These are phyloP conservation scores for Coptodon rendalli DNA, from an alignment of 2,113 vertebrate genomes.

Conservation along the genomic window DNA sequence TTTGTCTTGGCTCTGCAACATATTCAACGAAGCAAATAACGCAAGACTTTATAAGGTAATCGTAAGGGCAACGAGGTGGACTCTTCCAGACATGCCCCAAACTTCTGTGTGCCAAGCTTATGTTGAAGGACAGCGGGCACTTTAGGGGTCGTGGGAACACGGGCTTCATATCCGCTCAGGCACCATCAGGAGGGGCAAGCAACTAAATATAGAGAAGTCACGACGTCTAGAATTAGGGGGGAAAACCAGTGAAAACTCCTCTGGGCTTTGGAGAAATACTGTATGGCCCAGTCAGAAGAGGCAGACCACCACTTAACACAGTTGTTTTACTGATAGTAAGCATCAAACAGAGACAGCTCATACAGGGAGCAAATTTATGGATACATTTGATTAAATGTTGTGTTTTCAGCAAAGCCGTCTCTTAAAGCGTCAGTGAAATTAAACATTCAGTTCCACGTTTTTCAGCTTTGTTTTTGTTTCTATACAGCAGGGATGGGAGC, in stretches of 20 bases:
- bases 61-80: conserved; percentile 48
- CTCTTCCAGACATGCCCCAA: conserved; percentile 56
- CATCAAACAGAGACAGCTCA: background rate
- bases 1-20: conserved; percentile 8
- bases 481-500: background rate
- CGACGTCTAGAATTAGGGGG: conserved; percentile 56
- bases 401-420: background rate
- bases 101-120: conserved; percentile 64
- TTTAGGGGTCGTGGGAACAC: conserved; percentile 81
- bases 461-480: background rate
- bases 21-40: background rate
- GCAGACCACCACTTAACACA: background rate
- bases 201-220: conserved; percentile 78
- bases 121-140: conserved; percentile 52
- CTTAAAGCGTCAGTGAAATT: background rate
- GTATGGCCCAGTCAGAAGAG: background rate
- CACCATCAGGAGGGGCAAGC: conserved; percentile 69
- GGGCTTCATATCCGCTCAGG: conserved; percentile 74
- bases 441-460: background rate
- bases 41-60: conserved; percentile 75
- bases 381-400: background rate
- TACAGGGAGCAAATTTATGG: background rate
- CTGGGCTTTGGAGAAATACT: conserved; percentile 37
- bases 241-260: conserved; percentile 50
- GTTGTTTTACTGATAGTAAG: background rate